Percentiles rank a stretch among this genome's conserved stretches.
Conservation (phyloP, 2,113 vertebrate species). For the Anhinga anhinga region DNA sequence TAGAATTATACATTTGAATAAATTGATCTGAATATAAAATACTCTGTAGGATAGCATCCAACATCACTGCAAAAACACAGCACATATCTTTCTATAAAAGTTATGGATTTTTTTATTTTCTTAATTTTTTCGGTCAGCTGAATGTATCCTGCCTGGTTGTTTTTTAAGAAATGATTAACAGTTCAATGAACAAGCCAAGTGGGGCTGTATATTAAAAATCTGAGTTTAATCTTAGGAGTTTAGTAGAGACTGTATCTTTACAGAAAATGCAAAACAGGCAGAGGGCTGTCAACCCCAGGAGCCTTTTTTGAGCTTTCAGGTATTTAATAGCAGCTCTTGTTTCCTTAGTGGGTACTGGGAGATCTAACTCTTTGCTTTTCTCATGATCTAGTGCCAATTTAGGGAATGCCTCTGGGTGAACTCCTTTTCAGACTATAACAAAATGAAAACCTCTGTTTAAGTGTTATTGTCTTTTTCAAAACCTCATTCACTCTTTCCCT, state of each 20-base stretch:
- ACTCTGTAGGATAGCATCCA: not conserved
- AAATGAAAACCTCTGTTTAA: not conserved
- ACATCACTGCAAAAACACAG: not conserved
- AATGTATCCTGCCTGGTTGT: not conserved
- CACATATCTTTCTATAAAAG: not conserved
- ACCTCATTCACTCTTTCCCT: not conserved
- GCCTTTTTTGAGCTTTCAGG: not conserved
- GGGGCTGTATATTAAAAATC: not conserved
- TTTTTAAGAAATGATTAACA: not conserved
- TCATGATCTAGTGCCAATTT: constrained; percentile 6
- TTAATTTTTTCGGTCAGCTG: not conserved
- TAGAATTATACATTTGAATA: not conserved
- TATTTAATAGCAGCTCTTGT: constrained; percentile 9
- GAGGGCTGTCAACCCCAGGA: not conserved
- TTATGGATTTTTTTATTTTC: rapidly evolving
- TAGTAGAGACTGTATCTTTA: not conserved
- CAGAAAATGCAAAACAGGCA: constrained; percentile 15
- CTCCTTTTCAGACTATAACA: not conserved
- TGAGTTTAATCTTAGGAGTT: not conserved
- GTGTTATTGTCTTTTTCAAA: not conserved
- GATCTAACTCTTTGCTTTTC: constrained; percentile 4
- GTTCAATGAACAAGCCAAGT: not conserved
- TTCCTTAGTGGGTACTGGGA: constrained; percentile 8
- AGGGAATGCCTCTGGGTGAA: not conserved
- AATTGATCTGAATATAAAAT: not conserved